Percentiles rank a stretch among this genome's conserved stretches.
Evolutionary conservation across 2,797 vertebrate species (phyloP).

Genomic region (Chaunax sp.): DNA sequence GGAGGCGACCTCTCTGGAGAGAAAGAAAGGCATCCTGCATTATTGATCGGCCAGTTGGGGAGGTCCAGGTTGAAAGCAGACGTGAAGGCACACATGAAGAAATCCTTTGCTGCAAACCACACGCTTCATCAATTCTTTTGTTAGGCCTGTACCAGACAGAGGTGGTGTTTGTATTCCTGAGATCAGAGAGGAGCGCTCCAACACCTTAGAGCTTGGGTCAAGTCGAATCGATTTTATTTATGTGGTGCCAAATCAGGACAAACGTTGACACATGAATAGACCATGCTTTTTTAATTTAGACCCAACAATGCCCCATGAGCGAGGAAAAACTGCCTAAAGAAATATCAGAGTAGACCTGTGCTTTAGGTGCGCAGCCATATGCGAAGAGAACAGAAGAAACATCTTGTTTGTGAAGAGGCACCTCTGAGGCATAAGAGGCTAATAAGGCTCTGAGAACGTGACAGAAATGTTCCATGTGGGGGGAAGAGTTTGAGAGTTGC

Average conservation of each 20-base stretch:
- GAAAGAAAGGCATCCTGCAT: conserved; percentile 43
- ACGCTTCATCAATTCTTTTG: conserved; percentile 7
- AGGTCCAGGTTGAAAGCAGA: conserved; percentile 43
- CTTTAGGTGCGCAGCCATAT: no score
- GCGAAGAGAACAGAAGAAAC: neutral
- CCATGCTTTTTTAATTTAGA: no score
- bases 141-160: conserved; percentile 7
- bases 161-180: conserved; percentile 32
- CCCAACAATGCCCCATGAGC: no score
- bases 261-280: no score
- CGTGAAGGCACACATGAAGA: conserved; percentile 4
- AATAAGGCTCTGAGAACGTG: neutral
- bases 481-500: conserved; percentile 16
- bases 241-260: no score
- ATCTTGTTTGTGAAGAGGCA: conserved; percentile 5
- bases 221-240: conserved; percentile 14
- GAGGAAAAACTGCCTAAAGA: no score
- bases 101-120: conserved; percentile 29
- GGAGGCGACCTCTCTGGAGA: conserved; percentile 37
- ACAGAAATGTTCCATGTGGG: conserved; percentile 1
- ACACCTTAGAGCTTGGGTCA: conserved; percentile 6
- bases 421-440: neutral
- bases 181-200: conserved; percentile 21
- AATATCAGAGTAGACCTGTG: no score
- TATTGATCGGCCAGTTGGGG: conserved; percentile 66